phyloP scores from a whole-genome alignment of 2,888 invertebrate genomes.

The Amphipyra berbera region DNA sequence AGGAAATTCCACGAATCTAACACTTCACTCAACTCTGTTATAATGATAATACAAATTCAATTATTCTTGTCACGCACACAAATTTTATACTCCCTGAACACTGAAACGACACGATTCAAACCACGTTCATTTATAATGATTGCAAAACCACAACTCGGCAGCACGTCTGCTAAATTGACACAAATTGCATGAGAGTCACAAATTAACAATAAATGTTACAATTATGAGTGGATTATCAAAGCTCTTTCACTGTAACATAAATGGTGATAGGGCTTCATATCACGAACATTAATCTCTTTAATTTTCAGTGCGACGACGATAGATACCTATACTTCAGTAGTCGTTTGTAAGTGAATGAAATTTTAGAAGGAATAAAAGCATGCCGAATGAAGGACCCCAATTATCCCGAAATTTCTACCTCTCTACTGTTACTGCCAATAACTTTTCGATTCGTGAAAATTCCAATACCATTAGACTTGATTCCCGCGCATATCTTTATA shows the following conservation, averaged over 20 bases:
- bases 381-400: conserved; percentile 78
- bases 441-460: conserved; percentile 88
- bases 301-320: conserved; percentile 66
- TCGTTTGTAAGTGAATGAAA: conserved; percentile 76
- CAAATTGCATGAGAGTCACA: conserved; percentile 83
- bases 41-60: conserved; percentile 59
- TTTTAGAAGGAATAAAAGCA: conserved; percentile 78
- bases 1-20: conserved; percentile 89
- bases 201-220: conserved; percentile 67
- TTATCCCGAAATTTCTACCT: conserved; percentile 72
- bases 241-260: conserved; percentile 60
- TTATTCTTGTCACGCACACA: conserved; percentile 71
- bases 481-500: conserved; percentile 85
- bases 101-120: conserved; percentile 69
- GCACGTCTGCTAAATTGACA: conserved; percentile 79
- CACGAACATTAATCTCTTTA: conserved; percentile 57
- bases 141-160: conserved; percentile 72
- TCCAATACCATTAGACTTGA: conserved; percentile 85
- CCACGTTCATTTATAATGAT: conserved; percentile 71
- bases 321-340: conserved; percentile 64
- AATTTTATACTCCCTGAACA: conserved; percentile 70
- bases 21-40: conserved; percentile 67
- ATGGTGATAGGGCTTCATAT: conserved; percentile 52
- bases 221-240: conserved; percentile 58
- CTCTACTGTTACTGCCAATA: conserved; percentile 72